phyloP scores from a whole-genome alignment of 1,140 invertebrate genomes.

The Microplitis mediator region DNA sequence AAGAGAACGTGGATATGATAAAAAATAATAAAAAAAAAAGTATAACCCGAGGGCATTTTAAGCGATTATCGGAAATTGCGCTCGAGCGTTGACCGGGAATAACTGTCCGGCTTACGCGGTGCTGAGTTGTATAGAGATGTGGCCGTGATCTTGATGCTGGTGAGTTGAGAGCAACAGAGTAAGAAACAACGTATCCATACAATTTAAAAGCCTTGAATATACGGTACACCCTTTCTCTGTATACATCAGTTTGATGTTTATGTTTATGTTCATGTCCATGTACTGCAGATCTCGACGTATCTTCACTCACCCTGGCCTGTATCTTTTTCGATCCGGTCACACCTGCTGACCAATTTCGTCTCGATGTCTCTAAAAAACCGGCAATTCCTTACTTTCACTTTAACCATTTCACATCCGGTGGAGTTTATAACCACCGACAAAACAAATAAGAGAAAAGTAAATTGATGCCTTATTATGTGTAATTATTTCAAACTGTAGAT shows the following conservation, averaged over 20 bases:
- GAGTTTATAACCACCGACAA: neutral
- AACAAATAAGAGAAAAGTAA: neutral
- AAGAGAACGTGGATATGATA: too few species aligned
- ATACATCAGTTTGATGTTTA: neutral
- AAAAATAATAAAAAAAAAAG: neutral
- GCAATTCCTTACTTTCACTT: constrained; percentile 12
- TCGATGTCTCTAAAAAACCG: neutral
- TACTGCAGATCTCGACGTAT: neutral
- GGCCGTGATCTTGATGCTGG: constrained; percentile 28
- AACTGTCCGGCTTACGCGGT: constrained; percentile 20
- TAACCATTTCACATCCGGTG: neutral
- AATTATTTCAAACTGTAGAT: too few species aligned
- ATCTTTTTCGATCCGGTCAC: neutral
- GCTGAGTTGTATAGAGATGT: constrained; percentile 1
- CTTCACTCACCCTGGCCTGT: neutral
- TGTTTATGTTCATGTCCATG: too few species aligned
- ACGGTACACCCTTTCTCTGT: neutral
- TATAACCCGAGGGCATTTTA: constrained; percentile 3
- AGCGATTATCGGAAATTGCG: constrained; percentile 29
- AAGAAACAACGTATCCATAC: neutral
- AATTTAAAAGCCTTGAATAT: neutral
- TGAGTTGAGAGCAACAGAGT: constrained; percentile 4
- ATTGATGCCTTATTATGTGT: neutral
- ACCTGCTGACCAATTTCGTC: constrained; percentile 10
- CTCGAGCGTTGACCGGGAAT: constrained; percentile 30